These are phyloP conservation scores for Lacanobia wlatinum DNA, from an alignment of 2,888 invertebrate species.

Conservation along the genomic window DNA sequence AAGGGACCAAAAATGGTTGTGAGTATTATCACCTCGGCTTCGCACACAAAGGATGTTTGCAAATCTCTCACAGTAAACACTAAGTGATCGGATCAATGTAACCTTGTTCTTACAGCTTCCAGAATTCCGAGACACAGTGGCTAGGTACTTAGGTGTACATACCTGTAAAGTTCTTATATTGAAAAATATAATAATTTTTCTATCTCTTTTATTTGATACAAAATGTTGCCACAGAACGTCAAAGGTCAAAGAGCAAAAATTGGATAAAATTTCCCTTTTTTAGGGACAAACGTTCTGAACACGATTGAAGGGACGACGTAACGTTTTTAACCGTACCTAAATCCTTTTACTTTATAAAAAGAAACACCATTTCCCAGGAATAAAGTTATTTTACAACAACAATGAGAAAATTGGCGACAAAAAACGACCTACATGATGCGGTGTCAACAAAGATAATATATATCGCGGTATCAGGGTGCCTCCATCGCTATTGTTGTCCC, in stretches of 20 bases:
- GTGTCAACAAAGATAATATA: slow-evolving; percentile 89
- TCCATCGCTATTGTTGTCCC: slow-evolving; percentile 86
- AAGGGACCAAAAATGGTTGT: slow-evolving; percentile 69
- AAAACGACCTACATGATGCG: slow-evolving; percentile 87
- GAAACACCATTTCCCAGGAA: slow-evolving; percentile 70
- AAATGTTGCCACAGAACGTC: slow-evolving; percentile 27
- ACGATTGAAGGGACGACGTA: slow-evolving; percentile 46
- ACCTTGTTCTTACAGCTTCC: slow-evolving; percentile 66
- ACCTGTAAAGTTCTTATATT: slow-evolving; percentile 25
- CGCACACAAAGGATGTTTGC: slow-evolving; percentile 79
- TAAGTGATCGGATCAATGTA: slow-evolving; percentile 78
- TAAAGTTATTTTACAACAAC: slow-evolving; percentile 82
- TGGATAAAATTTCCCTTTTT: slow-evolving; percentile 35
- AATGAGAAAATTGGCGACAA: slow-evolving; percentile 85
- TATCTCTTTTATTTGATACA: slow-evolving; percentile 28
- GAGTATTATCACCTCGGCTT: slow-evolving; percentile 71
- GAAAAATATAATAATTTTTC: slow-evolving; percentile 32
- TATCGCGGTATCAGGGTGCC: slow-evolving; percentile 86
- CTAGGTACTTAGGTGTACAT: neutral
- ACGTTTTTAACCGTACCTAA: slow-evolving; percentile 56
- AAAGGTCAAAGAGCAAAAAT: slow-evolving; percentile 53
- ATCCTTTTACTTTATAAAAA: slow-evolving; percentile 67
- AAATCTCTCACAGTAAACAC: slow-evolving; percentile 80
- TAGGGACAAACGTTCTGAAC: slow-evolving; percentile 44
- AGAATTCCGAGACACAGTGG: slow-evolving; percentile 41